phyloP scores from a whole-genome alignment of 2,888 invertebrate species.

The Oligia latruncula region DNA sequence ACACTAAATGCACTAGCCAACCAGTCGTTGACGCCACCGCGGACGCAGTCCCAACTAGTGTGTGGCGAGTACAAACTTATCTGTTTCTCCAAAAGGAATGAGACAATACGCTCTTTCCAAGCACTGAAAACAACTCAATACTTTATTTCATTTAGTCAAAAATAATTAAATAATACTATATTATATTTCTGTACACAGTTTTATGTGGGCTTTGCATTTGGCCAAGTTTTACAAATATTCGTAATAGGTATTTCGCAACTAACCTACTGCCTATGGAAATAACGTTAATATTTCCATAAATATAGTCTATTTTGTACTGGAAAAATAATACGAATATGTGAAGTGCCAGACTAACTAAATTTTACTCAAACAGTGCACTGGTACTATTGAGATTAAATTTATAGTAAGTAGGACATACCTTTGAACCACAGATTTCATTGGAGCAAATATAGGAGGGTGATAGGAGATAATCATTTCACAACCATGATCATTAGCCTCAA shows the following conservation, averaged over 20 bases:
- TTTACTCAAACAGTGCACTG: background rate
- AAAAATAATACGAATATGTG: background rate
- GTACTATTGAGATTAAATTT: background rate
- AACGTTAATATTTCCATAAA: background rate
- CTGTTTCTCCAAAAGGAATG: constrained; percentile 94
- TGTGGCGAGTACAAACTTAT: constrained; percentile 98
- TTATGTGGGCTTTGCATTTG: background rate
- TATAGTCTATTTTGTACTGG: background rate
- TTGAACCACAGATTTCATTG: constrained; percentile 95
- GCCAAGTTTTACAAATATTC: background rate
- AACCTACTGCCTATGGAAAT: too few species aligned
- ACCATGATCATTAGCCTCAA: constrained; percentile 93
- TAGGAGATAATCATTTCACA: constrained; percentile 96
- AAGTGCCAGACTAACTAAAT: background rate
- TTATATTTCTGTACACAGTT: background rate
- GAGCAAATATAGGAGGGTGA: constrained; percentile 98
- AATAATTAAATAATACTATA: background rate
- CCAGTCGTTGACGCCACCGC: constrained; percentile 98
- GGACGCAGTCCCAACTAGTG: constrained; percentile 96
- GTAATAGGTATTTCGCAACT: background rate
- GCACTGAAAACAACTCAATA: constrained; percentile 80
- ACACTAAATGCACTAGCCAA: constrained; percentile 92
- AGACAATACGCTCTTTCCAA: constrained; percentile 95
- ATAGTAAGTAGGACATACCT: constrained; percentile 85
- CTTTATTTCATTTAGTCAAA: background rate